Evolutionary conservation across 2,113 vertebrate genomes (phyloP), one percentile per base, ranked within the genome.

Genomic region (Stegostoma tigrinum): DNA sequence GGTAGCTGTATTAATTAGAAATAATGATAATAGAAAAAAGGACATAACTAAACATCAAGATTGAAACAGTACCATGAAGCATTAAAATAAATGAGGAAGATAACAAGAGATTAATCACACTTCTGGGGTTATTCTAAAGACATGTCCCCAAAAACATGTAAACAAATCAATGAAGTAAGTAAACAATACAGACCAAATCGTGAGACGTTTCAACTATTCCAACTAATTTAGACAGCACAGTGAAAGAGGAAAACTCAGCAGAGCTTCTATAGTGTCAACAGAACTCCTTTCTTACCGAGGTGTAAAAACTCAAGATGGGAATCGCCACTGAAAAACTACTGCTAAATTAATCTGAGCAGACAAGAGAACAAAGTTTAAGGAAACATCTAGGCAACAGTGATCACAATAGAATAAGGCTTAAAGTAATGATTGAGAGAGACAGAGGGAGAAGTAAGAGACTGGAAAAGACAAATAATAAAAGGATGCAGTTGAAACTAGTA

Each of bases 31-130:
- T 34, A n/a, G 34, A 14, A 80, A 80, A 80, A 38, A 80, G 75
- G 75, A n/a, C 34, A n/a, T 80, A 80, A 80, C 75, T n/a, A 80
- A 61, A 80, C 75, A 80, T 80, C n/a, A 80, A 80, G 75, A 80
- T n/a, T n/a, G 34, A 80, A 80, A 80, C 34, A 80, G 75, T 15
- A 80, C 34, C 75, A 34, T n/a, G 34, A 3, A 15, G 75, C 34
- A 80, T n/a, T 38, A 15, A n/a, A 34, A n/a, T n/a, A 80, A 80
- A 70, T 21, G 21, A 24, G 19, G 24, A n/a, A n/a, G 75, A 80
- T n/a, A 80, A 80, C 34, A 80, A n/a, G 6, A 34, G 75, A 80
- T 80, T 34, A 14, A n/a, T 80, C 75, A 80, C 15, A 34, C 34
- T 38, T 12, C 17, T n/a, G 15, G 10, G 34, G 12, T 2, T 14